A percentile compares a stretch with the other conserved stretches of the same genome.
Conservation (phyloP, 23 tunicate genomes). For the Pegea sp. region DNA sequence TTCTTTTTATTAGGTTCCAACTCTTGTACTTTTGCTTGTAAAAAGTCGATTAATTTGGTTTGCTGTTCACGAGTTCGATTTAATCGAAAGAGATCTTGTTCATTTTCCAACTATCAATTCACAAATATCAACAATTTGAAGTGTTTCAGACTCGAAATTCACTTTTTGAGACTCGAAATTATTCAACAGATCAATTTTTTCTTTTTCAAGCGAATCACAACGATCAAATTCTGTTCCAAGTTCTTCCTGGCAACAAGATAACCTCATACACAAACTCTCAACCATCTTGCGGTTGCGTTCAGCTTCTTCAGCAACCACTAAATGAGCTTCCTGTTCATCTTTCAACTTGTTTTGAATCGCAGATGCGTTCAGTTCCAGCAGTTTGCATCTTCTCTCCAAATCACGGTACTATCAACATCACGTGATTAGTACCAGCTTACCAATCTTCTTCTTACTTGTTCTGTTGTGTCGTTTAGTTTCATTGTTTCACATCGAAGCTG, state of each 20-base stretch:
- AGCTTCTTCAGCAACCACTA: slow-evolving; percentile 8
- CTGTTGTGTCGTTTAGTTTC: slow-evolving; percentile 31
- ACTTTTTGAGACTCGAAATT: slow-evolving; percentile 57
- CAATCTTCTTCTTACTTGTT: too few species aligned
- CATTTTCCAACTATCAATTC: slow-evolving; percentile 39
- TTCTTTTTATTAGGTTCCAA: slow-evolving; percentile 60
- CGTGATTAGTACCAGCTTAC: neutral
- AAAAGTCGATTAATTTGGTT: slow-evolving; percentile 62
- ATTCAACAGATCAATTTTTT: slow-evolving; percentile 41
- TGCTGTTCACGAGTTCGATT: slow-evolving; percentile 76
- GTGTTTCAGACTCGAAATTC: too few species aligned
- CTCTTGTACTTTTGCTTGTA: slow-evolving; percentile 57
- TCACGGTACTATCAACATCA: slow-evolving; percentile 18
- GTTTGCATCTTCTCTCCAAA: slow-evolving; percentile 45
- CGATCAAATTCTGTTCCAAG: slow-evolving; percentile 30
- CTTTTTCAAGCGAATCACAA: slow-evolving; percentile 39
- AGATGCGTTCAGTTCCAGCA: slow-evolving; percentile 58
- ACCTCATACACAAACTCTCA: slow-evolving; percentile 5
- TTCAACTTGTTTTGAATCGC: slow-evolving; percentile 45
- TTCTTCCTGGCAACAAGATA: slow-evolving; percentile 12
- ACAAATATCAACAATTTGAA: neutral
- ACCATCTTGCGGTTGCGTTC: slow-evolving; percentile 2
- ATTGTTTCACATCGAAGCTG: slow-evolving; percentile 38
- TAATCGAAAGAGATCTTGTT: slow-evolving; percentile 46
- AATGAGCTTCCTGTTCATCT: slow-evolving; percentile 24